phyloP scores from a whole-genome alignment of 2,113 vertebrate species.

The Rhinichthys klamathensis region DNA sequence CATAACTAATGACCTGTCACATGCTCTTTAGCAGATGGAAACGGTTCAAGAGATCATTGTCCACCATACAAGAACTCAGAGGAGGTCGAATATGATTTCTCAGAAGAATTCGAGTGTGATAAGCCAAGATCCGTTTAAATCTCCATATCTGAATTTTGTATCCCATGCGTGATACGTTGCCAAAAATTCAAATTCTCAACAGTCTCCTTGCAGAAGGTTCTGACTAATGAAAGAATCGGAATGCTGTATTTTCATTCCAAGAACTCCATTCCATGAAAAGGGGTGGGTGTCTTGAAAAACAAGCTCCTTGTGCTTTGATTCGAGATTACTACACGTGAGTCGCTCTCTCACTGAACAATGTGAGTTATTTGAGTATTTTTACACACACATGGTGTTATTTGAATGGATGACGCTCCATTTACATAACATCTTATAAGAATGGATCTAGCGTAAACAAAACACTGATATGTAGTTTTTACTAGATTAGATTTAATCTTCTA shows the following conservation, averaged over 20 bases:
- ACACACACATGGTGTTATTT: neutral
- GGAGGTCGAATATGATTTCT: neutral
- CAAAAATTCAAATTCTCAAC: neutral
- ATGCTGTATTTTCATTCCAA: slow-evolving; percentile 35
- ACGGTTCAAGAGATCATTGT: neutral
- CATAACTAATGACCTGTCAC: neutral
- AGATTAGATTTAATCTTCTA: neutral
- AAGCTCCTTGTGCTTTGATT: slow-evolving; percentile 18
- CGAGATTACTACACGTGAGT: neutral
- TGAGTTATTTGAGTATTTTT: neutral
- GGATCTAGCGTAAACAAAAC: neutral
- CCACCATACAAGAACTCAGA: neutral
- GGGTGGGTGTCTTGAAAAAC: slow-evolving; percentile 9
- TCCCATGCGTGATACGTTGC: neutral
- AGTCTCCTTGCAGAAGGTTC: neutral
- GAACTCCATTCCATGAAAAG: slow-evolving; percentile 34
- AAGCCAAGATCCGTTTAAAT: neutral
- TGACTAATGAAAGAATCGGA: neutral
- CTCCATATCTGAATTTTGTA: neutral
- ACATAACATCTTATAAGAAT: neutral
- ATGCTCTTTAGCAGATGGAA: slow-evolving; percentile 13
- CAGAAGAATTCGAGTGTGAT: neutral
- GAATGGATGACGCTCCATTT: neutral
- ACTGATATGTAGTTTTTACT: neutral
- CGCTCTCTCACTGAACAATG: neutral